phyloP scores from a whole-genome alignment of 2,113 vertebrate genomes.

The Plotosus lineatus region DNA sequence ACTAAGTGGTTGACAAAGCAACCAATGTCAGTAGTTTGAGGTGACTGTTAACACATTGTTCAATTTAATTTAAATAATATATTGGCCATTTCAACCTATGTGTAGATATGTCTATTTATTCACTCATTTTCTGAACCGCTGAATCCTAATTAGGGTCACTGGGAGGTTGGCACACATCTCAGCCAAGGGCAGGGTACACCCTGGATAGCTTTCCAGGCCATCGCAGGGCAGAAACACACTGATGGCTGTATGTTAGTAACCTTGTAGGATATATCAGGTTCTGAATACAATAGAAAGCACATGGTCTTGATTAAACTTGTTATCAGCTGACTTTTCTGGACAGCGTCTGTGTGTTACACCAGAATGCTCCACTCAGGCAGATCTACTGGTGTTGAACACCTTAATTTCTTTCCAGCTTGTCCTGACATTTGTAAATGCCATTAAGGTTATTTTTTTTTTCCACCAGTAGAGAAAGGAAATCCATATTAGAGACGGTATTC shows the following conservation, averaged over 20 bases:
- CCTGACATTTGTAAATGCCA: slow-evolving; percentile 7
- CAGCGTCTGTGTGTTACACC: neutral
- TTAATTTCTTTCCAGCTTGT: neutral
- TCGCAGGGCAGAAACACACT: too few species aligned
- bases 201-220: too few species aligned
- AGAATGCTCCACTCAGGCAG: neutral
- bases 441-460: neutral
- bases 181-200: too few species aligned
- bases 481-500: neutral
- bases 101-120: too few species aligned
- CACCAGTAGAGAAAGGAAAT: neutral
- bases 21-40: too few species aligned
- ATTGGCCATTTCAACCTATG: too few species aligned
- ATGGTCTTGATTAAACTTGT: neutral
- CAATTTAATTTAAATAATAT: too few species aligned
- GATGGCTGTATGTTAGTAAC: neutral
- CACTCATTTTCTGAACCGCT: too few species aligned
- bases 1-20: too few species aligned
- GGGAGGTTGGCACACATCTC: too few species aligned
- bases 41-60: too few species aligned
- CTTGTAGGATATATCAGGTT: neutral
- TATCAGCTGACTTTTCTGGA: slow-evolving; percentile 9
- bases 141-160: too few species aligned
- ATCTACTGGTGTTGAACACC: neutral
- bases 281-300: neutral